phyloP scores from a whole-genome alignment of 1,140 invertebrate species.

The Rhagoletis pomonella region DNA sequence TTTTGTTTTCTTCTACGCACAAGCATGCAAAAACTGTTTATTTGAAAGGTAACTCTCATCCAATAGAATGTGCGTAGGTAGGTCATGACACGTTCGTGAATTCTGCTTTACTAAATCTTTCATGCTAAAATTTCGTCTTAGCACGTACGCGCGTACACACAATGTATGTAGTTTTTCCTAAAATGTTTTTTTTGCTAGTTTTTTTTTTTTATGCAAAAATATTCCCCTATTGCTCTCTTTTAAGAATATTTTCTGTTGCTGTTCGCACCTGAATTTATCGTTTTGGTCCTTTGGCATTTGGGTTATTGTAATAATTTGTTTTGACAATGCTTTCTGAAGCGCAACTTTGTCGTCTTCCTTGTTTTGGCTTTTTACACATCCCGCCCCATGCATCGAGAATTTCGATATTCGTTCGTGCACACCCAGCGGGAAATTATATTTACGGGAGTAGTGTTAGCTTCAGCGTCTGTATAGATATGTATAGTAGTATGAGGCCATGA shows the following conservation, averaged over 20 bases:
- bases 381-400: background rate
- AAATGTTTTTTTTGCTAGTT: background rate
- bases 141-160: background rate
- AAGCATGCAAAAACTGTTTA: background rate
- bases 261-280: background rate
- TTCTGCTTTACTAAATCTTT: conserved; percentile 19
- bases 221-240: background rate
- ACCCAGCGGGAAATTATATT: background rate
- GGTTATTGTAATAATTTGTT: conserved; percentile 46
- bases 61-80: background rate
- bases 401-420: background rate
- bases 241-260: background rate
- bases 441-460: no score
- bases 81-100: background rate
- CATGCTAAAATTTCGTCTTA: background rate
- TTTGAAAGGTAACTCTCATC: background rate
- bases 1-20: background rate
- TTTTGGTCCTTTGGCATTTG: background rate
- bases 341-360: conserved; percentile 18
- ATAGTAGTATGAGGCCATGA: no score
- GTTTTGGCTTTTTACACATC: background rate
- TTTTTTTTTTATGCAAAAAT: background rate
- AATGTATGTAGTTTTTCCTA: background rate
- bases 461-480: no score
- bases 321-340: conserved; percentile 38